These are phyloP conservation scores for Papilio gigon DNA, from an alignment of 2,888 invertebrate species.

Conservation along the genomic window DNA sequence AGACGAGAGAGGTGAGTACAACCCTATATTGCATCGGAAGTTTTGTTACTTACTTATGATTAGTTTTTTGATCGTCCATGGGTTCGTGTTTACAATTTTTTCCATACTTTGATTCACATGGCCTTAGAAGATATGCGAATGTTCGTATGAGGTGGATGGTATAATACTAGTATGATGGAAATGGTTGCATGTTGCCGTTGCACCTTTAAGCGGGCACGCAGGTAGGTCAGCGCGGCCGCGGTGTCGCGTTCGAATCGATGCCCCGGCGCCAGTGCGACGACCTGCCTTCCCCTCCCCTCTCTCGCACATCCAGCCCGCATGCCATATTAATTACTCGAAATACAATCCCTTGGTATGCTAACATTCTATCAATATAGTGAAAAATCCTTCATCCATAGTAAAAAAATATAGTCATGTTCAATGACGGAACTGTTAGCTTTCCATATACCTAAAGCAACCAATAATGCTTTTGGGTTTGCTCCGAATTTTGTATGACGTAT, in stretches of 20 bases:
- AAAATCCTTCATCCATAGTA: no score
- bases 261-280: conserved; percentile 41
- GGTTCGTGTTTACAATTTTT: no score
- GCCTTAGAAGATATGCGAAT: not conserved
- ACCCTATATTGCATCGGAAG: no score
- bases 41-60: no score
- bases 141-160: no score
- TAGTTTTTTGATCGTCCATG: no score
- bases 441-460: no score
- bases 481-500: no score
- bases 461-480: not conserved
- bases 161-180: conserved; percentile 11
- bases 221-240: conserved; percentile 40
- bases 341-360: conserved; percentile 24
- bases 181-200: conserved; percentile 22
- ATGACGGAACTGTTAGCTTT: not conserved
- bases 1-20: no score
- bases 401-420: not conserved
- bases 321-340: conserved; percentile 39
- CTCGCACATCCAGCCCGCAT: conserved; percentile 14
- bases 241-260: conserved; percentile 44
- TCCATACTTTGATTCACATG: no score
- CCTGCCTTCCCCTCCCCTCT: conserved; percentile 32
- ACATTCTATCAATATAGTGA: not conserved
- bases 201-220: conserved; percentile 23